Evolutionary conservation across 2,888 invertebrate species (phyloP), one percentile per base, ranked within the genome.

Genomic region (Labia minor): DNA sequence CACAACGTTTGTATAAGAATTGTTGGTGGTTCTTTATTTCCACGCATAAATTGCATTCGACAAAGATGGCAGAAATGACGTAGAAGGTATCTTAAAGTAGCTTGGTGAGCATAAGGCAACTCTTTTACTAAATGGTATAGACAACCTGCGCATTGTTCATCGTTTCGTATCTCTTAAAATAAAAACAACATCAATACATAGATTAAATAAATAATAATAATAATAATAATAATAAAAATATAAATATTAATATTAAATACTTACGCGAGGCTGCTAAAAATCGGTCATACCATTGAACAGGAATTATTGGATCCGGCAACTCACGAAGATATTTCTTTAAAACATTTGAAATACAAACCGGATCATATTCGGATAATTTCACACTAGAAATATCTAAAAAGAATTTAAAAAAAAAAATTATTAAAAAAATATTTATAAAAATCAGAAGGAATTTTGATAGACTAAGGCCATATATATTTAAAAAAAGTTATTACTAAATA

Each of bases 291-390:
- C 84, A 85, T 74, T 84, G 83, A 37, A 87, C 86, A 20, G 89
- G 89, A 71, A 90, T 86, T 66, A 90, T 80, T 2, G 89, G 87
- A 76, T 89, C 88, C 0, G 88, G 88, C 70, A 90, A 77, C 74
- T 90, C 89, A 63, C 87, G 77, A 61, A 90, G 78, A 75, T 85
- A 89, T 74, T 86, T 86, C 74, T 89, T 88, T 68, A 90, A 77
- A 65, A 85, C 81, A 70, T 82, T 82, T 19, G 84, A 82, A 70
- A 86, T 80, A 71, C 81, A 81, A 69, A 81, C 78, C 14, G 83
- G 78, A 61, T 80, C 80, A 73, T 81, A 83, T 11, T 77, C 75
- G 69, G 73, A 76, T 67, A 84, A 74, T 72, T 82, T 81, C 61
- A 79, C 75, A 69, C 72, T 71, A 37, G 69, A 66, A 49, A 72